Evolutionary conservation across 2,113 vertebrate species (phyloP).

Genomic region (Guaruba guarouba): DNA sequence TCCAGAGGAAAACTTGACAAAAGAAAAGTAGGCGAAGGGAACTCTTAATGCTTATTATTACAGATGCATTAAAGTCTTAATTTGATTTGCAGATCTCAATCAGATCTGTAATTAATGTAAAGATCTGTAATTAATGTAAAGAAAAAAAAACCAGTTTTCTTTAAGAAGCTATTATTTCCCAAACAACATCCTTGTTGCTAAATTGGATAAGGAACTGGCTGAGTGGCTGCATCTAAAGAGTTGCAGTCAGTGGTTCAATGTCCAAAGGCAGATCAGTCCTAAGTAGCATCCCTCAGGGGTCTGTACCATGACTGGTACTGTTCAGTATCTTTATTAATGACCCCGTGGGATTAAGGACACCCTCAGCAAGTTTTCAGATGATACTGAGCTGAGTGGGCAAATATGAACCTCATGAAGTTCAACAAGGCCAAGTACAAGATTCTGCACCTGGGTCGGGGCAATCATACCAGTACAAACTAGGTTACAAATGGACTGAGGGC

Average conservation of each 20-base stretch:
- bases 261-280: neutral
- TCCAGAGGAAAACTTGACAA: neutral
- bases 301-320: fast-evolving
- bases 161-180: neutral
- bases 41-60: neutral
- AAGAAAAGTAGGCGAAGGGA: neutral
- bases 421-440: neutral
- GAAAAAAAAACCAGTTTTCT: neutral
- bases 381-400: neutral
- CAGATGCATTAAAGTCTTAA: neutral
- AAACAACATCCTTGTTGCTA: neutral
- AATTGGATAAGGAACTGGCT: neutral
- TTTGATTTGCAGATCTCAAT: neutral
- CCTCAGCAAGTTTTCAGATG: neutral
- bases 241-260: neutral
- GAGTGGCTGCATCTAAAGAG: neutral
- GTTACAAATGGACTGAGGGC: neutral
- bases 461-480: neutral
- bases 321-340: neutral
- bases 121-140: neutral
- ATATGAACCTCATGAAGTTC: neutral
- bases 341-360: fast-evolving
- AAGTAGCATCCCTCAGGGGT: neutral
- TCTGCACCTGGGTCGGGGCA: fast-evolving
- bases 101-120: neutral